Evolutionary conservation across 92 coral and sea anemone species (phyloP), one percentile per base, ranked within the genome.

Genomic region (Epizoanthus ramosus): DNA sequence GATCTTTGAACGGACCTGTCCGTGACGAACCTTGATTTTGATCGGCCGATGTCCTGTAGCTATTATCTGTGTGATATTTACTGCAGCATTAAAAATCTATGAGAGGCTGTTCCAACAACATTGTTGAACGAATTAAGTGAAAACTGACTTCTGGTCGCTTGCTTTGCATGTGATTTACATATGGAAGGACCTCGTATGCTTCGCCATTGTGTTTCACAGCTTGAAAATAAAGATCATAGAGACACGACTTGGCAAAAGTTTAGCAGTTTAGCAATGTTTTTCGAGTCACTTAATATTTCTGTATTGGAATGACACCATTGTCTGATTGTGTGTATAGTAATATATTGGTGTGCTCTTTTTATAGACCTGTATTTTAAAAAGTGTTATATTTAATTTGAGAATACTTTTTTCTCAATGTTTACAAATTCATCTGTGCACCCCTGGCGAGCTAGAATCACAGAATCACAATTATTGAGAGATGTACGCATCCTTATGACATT

Each of bases 101-200:
- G 58, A 61, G 52, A 61, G 81, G 57, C 39, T 6, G 14, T 12
- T 56, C 35, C 56, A 35, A 33, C 45, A 41, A 12, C 43, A 76
- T 63, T 54, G 82, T 56, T 58, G 68, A 60, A 18, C 54, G 28
- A 6, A 18, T 28, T 28, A 28, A 28, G 23, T 13, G 80, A 43
- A 53, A 43, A 53, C 21, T 77, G 82, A 77, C 82, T 77, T 61
- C 58, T 77, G 82, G 82, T 60, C 82, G 71, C 41, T 77, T 77
- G 15, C 65, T 63, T 77, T 68, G 58, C 82, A 77, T 77, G 53
- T 77, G 57, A 16, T 37, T 50, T 50, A 50, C 54, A 50, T 50
- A 50, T 50, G 54, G 54, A 50, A 50, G 54, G 54, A 9, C 3
- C 54, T 10, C 14, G 15, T 9, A 50, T 50, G 54, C 8, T 8